phyloP scores from a whole-genome alignment of 2,113 vertebrate species.

The Jaculus jaculus region DNA sequence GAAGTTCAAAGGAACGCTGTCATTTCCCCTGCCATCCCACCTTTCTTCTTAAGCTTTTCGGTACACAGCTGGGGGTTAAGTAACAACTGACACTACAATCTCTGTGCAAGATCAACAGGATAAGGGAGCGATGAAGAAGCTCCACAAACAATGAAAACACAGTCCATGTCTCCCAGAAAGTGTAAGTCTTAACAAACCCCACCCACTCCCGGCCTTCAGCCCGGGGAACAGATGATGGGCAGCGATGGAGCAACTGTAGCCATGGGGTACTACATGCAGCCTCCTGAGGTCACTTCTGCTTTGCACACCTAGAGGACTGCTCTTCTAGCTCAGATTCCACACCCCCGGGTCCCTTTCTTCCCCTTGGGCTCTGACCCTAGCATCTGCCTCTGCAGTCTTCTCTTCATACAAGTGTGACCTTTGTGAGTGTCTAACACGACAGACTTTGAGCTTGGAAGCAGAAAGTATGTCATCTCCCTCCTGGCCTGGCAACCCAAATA shows the following conservation, averaged over 20 bases:
- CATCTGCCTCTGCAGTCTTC: fast-evolving
- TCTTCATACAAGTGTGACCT: neutral
- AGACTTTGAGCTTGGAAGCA: neutral
- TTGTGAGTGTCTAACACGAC: neutral
- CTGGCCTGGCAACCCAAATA: neutral
- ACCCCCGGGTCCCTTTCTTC: neutral
- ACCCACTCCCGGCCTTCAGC: fast-evolving
- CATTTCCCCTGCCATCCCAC: neutral
- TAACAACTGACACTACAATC: neutral
- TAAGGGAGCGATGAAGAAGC: neutral
- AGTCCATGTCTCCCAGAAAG: neutral
- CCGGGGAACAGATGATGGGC: neutral
- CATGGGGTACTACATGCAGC: neutral
- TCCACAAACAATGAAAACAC: neutral
- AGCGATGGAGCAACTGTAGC: neutral
- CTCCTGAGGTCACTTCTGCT: neutral
- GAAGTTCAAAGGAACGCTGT: neutral
- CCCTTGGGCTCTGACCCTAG: neutral
- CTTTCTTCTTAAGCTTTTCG: neutral
- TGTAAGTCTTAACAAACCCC: neutral
- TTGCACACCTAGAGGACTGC: neutral
- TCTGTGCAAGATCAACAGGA: neutral
- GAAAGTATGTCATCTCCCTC: neutral
- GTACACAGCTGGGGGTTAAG: neutral
- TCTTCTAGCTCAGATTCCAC: neutral